Evolutionary conservation across 2,888 invertebrate species (phyloP), one percentile per base, ranked within the genome.

Genomic region (Cosmorhoe ocellata): DNA sequence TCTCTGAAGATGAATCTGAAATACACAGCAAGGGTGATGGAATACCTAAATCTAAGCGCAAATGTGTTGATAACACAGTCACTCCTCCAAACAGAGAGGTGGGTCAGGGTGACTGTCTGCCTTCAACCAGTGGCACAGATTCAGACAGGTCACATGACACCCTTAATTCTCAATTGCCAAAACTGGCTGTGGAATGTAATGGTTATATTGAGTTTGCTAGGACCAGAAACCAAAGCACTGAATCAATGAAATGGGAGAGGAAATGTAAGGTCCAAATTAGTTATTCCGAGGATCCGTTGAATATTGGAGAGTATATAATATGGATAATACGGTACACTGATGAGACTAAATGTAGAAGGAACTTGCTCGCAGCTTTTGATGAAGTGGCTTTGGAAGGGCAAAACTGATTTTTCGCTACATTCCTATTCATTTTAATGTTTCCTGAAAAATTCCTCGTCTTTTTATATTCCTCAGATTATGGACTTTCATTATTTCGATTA

Each of bases 241-340:
- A 86, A 52, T 64, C 68, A 51, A 91, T 89, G 80, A 92, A 91
- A 62, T 93, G 93, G 93, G 91, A 90, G 56, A 81, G 93, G 46
- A 92, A 92, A 37, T 93, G 93, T 67, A 93, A 92, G 69, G 73
- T 93, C 41, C 92, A 93, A 75, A 90, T 93, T 10, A 92, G 92
- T 22, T 94, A 93, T 73, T 91, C 91, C 0, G 86, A 88, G 54
- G 89, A 91, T 47, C 87, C 85, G 7, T 67, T 88, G 6, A 90
- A 91, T 68, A 67, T 85, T 47, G 91, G 91, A 12, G 92, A 92
- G 65, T 92, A 91, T 63, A 90, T 91, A 4, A 92, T 94, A 64
- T 92, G 93, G 85, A 79, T 88, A 51, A 87, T 94, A 58, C 84
- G 92, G 50, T 94, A 94, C 65, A 91, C 91, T 48, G 92, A 91